Conservation (phyloP, 2,888 invertebrate genomes). For the Stratiomys singularior region DNA sequence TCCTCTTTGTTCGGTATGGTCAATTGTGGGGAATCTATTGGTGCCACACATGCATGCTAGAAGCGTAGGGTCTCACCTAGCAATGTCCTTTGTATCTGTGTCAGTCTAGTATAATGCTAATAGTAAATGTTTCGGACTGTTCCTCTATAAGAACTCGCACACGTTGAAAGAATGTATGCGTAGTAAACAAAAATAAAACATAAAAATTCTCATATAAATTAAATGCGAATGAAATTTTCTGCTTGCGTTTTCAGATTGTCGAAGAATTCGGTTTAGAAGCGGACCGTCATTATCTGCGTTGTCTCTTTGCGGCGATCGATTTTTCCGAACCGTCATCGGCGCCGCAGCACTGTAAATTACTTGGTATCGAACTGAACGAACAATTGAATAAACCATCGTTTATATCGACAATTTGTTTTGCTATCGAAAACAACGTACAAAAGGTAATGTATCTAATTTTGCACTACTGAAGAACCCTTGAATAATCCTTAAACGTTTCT, state of each 20-base stretch:
- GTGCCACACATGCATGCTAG: too few relatives aligned
- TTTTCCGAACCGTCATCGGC: conserved; percentile 75
- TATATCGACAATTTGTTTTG: conserved; percentile 87
- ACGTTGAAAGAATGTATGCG: too few relatives aligned
- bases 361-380: conserved; percentile 80
- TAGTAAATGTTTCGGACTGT: too few relatives aligned
- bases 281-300: conserved; percentile 95
- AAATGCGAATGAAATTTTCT: neutral
- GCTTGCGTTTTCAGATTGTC: conserved; percentile 75
- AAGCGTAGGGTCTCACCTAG: too few relatives aligned
- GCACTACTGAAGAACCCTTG: neutral
- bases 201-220: neutral
- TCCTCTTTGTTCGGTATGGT: too few relatives aligned
- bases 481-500: neutral
- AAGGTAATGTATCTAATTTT: conserved; percentile 68
- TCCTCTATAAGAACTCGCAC: too few relatives aligned
- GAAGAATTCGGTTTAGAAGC: conserved; percentile 94
- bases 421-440: conserved; percentile 83
- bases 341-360: conserved; percentile 76
- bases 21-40: too few relatives aligned
- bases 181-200: neutral
- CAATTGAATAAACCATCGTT: conserved; percentile 88
- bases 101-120: too few relatives aligned
- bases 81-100: too few relatives aligned
- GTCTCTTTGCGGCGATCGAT: conserved; percentile 90